These are phyloP conservation scores for Yponomeuta malinellus DNA, from an alignment of 2,888 invertebrate species.

Conservation along the genomic window DNA sequence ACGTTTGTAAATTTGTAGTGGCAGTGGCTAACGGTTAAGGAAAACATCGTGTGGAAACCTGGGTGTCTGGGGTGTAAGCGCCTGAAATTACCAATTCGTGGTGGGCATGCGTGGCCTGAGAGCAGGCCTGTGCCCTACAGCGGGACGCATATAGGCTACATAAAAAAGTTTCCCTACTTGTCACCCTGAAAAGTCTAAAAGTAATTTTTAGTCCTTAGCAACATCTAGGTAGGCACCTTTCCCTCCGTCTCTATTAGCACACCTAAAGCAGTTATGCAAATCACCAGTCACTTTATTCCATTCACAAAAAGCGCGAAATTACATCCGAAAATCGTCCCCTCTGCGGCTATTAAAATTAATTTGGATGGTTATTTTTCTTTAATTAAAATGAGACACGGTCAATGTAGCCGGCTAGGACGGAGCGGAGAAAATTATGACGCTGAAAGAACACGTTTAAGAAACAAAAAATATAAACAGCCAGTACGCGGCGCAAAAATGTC, in stretches of 20 bases:
- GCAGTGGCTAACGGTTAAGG: neutral
- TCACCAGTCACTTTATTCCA: neutral
- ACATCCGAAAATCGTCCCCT: neutral
- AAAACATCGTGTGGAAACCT: too few relatives aligned
- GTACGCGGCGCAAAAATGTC: too few relatives aligned
- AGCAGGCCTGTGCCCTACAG: too few relatives aligned
- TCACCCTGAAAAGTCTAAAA: too few relatives aligned
- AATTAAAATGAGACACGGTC: constrained; percentile 56
- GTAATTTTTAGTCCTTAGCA: neutral
- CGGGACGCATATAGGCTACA: too few relatives aligned
- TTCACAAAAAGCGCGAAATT: constrained; percentile 1
- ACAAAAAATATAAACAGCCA: too few relatives aligned
- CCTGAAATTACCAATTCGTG: too few relatives aligned
- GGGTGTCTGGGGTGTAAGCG: too few relatives aligned
- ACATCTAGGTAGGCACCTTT: neutral
- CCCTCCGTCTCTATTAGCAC: neutral
- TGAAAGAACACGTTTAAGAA: too few relatives aligned
- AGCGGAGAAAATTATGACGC: neutral
- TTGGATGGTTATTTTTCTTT: constrained; percentile 45
- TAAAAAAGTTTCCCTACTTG: too few relatives aligned
- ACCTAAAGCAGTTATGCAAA: neutral
- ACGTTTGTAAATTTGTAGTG: too few relatives aligned
- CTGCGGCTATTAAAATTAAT: constrained; percentile 36
- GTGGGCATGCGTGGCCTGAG: too few relatives aligned
- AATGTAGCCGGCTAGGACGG: constrained; percentile 30